Percentiles rank a stretch among this genome's conserved stretches.
Conservation (phyloP, 2,797 vertebrate genomes). For the Parauchenoglanis ngamensis region DNA sequence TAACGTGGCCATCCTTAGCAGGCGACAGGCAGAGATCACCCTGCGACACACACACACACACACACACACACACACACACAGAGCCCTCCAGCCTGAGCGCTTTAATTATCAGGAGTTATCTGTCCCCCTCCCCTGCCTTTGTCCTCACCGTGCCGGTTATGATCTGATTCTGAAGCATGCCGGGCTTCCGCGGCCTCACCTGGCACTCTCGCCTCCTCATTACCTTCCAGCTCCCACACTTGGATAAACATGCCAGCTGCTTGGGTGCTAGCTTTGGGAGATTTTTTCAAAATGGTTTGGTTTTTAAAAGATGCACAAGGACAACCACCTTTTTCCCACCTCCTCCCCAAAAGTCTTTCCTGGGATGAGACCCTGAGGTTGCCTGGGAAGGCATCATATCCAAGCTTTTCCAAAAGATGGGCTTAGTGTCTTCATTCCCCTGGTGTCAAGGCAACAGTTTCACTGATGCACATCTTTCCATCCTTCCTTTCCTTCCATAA, state of each 20-base stretch:
- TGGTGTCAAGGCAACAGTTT: conserved; percentile 56
- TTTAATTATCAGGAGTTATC: conserved; percentile 74
- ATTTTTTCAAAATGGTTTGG: not conserved
- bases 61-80: conserved; percentile 38
- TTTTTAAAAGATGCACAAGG: conserved; percentile 22
- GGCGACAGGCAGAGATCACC: conserved; percentile 73
- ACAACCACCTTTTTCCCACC: not conserved
- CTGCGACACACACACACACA: conserved; percentile 36
- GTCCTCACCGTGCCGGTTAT: conserved; percentile 78
- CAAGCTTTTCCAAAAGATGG: conserved; percentile 35
- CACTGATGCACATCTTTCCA: conserved; percentile 46
- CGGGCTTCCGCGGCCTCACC: conserved; percentile 68
- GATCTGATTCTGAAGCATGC: conserved; percentile 76
- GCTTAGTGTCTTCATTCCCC: conserved; percentile 50
- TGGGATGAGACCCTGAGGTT: conserved; percentile 25
- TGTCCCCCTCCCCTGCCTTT: conserved; percentile 69
- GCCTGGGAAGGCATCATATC: conserved; percentile 13
- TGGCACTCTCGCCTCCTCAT: conserved; percentile 67
- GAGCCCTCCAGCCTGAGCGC: conserved; percentile 68
- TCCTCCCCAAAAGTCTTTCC: not conserved
- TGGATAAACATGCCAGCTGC: conserved; percentile 36
- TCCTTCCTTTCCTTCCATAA: conserved; percentile 14
- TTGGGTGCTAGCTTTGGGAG: not conserved
- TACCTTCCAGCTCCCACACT: conserved; percentile 39
- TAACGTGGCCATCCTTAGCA: conserved; percentile 79